Percentiles rank a stretch among this genome's conserved stretches.
Conservation (phyloP, 2,888 invertebrate genomes). For the Eledona agricola region DNA sequence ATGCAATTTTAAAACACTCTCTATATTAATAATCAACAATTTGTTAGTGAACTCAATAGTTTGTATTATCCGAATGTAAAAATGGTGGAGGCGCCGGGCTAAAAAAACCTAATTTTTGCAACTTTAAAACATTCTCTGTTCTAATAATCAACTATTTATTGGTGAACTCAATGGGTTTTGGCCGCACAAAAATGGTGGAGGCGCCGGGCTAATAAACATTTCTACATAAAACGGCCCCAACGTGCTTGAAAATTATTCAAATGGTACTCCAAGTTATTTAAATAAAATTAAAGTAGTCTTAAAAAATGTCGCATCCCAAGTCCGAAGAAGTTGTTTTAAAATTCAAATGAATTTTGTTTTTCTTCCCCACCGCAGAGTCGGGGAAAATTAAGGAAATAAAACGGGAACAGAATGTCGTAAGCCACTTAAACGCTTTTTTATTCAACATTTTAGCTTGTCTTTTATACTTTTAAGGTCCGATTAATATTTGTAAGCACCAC, state of each 20-base stretch:
- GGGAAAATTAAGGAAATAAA: slow-evolving; percentile 37
- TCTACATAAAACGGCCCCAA: neutral
- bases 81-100: no score
- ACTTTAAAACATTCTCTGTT: no score
- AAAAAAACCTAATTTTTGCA: no score
- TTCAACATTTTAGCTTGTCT: slow-evolving; percentile 28
- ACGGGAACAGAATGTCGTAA: slow-evolving; percentile 32
- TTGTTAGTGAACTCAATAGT: no score
- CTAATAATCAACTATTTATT: no score
- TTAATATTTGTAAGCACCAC: slow-evolving; percentile 18
- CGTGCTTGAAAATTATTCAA: slow-evolving; percentile 30
- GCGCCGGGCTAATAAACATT: slow-evolving; percentile 15
- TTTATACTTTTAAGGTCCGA: slow-evolving; percentile 38
- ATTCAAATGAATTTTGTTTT: slow-evolving; percentile 47
- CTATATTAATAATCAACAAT: no score
- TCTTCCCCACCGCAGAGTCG: slow-evolving; percentile 32
- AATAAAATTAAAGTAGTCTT: slow-evolving; percentile 33
- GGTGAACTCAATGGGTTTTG: neutral
- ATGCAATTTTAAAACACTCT: no score
- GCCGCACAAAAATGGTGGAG: slow-evolving; percentile 9
- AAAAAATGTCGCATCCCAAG: slow-evolving; percentile 35
- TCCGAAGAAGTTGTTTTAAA: slow-evolving; percentile 40
- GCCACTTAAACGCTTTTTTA: slow-evolving; percentile 33
- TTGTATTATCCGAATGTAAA: no score
- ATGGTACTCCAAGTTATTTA: slow-evolving; percentile 32